A percentile compares a stretch with the other conserved stretches of the same genome.
These are phyloP conservation scores for Brachionus calyciflorus DNA, from an alignment of 1,140 invertebrate species.

Conservation along the genomic window DNA sequence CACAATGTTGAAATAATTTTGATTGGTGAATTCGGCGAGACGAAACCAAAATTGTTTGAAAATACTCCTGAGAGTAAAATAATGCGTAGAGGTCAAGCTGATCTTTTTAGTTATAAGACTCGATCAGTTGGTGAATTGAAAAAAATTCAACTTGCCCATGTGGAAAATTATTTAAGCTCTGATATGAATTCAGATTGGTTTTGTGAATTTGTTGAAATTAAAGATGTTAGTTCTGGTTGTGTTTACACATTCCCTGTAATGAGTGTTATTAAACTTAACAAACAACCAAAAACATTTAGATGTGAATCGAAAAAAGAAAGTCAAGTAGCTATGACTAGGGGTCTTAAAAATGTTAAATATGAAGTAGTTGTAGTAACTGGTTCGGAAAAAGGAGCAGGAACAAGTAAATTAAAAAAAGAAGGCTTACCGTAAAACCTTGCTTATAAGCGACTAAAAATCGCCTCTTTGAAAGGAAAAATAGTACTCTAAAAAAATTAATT, in stretches of 20 bases:
- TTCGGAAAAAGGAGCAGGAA: constrained; percentile 50
- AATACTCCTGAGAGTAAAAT: constrained; percentile 51
- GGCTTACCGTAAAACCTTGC: too few species aligned
- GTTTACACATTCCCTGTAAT: constrained; percentile 50
- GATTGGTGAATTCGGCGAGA: constrained; percentile 56
- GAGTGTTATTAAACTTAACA: constrained; percentile 57
- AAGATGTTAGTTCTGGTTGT: constrained; percentile 52
- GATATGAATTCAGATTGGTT: constrained; percentile 51
- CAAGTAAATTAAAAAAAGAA: constrained; percentile 49
- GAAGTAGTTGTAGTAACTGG: constrained; percentile 53
- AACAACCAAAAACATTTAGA: constrained; percentile 57
- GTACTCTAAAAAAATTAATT: too few species aligned
- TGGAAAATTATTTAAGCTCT: constrained; percentile 48
- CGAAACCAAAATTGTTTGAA: constrained; percentile 52
- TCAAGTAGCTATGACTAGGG: constrained; percentile 54
- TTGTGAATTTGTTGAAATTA: constrained; percentile 34
- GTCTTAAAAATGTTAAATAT: constrained; percentile 53
- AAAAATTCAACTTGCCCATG: constrained; percentile 58
- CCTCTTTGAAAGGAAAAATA: too few species aligned
- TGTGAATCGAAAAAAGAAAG: constrained; percentile 52
- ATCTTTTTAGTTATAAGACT: constrained; percentile 54
- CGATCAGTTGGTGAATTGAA: constrained; percentile 59
- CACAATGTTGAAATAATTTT: constrained; percentile 56
- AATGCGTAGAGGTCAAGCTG: constrained; percentile 53
- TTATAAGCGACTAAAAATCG: too few species aligned